Conservation (phyloP, 2,888 invertebrate genomes). For the Druceiella hillmani region DNA sequence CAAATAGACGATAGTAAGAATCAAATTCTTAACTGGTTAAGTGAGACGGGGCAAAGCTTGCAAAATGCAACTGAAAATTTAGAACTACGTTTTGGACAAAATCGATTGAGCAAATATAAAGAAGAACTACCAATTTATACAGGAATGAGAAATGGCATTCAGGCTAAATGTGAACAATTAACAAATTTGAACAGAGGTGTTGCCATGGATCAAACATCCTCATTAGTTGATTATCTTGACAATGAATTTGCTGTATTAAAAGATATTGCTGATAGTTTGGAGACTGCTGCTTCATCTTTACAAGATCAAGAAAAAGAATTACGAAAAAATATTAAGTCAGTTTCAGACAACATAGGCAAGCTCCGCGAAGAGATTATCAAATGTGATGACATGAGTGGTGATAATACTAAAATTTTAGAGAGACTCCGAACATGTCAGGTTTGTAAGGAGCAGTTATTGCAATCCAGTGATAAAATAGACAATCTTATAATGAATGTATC, state of each 20-base stretch:
- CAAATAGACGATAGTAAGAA: constrained; percentile 84
- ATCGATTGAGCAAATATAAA: constrained; percentile 74
- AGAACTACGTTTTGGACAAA: constrained; percentile 76
- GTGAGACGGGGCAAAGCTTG: constrained; percentile 73
- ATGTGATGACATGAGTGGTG: constrained; percentile 86
- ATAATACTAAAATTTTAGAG: constrained; percentile 75
- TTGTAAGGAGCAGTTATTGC: constrained; percentile 65
- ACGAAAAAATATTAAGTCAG: constrained; percentile 64
- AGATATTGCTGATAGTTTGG: constrained; percentile 67
- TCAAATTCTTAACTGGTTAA: constrained; percentile 78
- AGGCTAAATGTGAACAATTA: constrained; percentile 74
- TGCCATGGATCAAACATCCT: constrained; percentile 62
- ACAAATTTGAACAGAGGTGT: constrained; percentile 67
- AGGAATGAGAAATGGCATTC: constrained; percentile 70
- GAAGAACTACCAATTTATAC: constrained; percentile 78
- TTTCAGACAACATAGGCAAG: constrained; percentile 64
- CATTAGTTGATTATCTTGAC: constrained; percentile 61
- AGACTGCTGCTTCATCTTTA: constrained; percentile 65
- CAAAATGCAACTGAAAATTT: constrained; percentile 71
- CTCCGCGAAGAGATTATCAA: constrained; percentile 80
- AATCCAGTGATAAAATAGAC: constrained; percentile 61
- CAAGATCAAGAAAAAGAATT: constrained; percentile 70
- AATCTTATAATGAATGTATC: constrained; percentile 64
- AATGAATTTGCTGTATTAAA: constrained; percentile 74
- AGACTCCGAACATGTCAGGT: constrained; percentile 70